A percentile compares a stretch with the other conserved stretches of the same genome.
phyloP scores from a whole-genome alignment of 2,888 invertebrate species.

The Apantesis nais region DNA sequence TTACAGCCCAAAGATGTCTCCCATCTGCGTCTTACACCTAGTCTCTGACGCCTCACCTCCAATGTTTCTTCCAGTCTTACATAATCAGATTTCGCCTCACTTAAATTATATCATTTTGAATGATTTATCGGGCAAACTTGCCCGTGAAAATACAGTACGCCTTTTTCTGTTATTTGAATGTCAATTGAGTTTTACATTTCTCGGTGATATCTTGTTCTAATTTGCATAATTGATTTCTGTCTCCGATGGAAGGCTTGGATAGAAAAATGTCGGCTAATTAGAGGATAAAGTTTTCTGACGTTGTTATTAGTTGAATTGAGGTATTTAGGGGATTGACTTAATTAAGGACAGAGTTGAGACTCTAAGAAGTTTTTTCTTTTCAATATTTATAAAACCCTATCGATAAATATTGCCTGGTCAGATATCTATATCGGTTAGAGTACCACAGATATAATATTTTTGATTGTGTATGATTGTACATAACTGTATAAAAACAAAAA shows the following conservation, averaged over 20 bases:
- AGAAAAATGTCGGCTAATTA: slow-evolving; percentile 21
- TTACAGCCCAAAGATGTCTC: not conserved
- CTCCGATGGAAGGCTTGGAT: slow-evolving; percentile 18
- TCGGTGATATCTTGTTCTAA: slow-evolving; percentile 39
- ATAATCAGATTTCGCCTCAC: slow-evolving; percentile 72
- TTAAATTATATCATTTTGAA: slow-evolving; percentile 73
- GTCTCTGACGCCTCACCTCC: slow-evolving; percentile 42
- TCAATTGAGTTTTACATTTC: slow-evolving; percentile 47
- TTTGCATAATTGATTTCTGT: slow-evolving; percentile 40
- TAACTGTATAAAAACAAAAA: too few species aligned
- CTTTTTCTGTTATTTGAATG: slow-evolving; percentile 50
- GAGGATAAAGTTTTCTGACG: not conserved
- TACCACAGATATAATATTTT: too few species aligned
- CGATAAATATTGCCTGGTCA: too few species aligned
- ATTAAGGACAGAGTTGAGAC: not conserved
- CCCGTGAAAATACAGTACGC: slow-evolving; percentile 59
- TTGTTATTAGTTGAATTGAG: not conserved
- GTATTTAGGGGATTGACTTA: not conserved
- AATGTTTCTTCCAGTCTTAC: slow-evolving; percentile 52
- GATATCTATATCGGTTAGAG: too few species aligned
- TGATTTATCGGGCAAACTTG: slow-evolving; percentile 71
- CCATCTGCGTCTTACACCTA: slow-evolving; percentile 37
- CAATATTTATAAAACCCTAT: not conserved
- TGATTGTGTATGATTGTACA: too few species aligned
- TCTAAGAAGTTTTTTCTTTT: not conserved